Conservation (phyloP, 2,113 vertebrate genomes). For the Turdus rufiventris region DNA sequence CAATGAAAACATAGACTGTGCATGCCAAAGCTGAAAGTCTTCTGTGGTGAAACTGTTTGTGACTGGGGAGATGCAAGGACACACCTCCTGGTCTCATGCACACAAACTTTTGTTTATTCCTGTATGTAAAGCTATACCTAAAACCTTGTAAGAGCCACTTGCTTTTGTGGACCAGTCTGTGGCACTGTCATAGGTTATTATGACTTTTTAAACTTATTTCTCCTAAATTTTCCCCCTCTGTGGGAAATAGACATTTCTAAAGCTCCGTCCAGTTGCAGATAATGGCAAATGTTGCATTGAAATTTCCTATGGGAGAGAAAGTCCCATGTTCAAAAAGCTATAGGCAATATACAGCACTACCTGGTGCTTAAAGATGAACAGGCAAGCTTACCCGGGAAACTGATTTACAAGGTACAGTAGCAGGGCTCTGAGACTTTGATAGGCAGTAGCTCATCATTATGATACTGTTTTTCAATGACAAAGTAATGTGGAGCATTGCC, state of each 20-base stretch:
- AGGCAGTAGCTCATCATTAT: not conserved
- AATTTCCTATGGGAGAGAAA: not conserved
- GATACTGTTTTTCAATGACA: not conserved
- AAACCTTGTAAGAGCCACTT: not conserved
- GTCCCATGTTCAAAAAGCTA: not conserved
- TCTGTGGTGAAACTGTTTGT: not conserved
- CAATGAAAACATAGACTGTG: not conserved
- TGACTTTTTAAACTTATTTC: not conserved
- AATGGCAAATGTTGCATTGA: not conserved
- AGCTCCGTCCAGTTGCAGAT: not conserved
- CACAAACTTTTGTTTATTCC: not conserved
- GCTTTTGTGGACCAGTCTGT: not conserved
- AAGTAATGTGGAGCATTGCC: not conserved
- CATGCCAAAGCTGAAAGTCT: not conserved
- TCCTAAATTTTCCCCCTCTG: not conserved
- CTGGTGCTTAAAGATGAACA: not conserved
- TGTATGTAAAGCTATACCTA: not conserved
- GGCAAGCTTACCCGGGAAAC: not conserved
- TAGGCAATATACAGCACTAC: not conserved
- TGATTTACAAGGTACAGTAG: not conserved
- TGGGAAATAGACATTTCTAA: not conserved
- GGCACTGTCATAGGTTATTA: not conserved
- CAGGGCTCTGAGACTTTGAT: not conserved
- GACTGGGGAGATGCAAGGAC: not conserved
- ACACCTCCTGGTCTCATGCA: not conserved